Evolutionary conservation across 2,113 vertebrate genomes (phyloP), one percentile per base, ranked within the genome.

Genomic region (Felis chaus): DNA sequence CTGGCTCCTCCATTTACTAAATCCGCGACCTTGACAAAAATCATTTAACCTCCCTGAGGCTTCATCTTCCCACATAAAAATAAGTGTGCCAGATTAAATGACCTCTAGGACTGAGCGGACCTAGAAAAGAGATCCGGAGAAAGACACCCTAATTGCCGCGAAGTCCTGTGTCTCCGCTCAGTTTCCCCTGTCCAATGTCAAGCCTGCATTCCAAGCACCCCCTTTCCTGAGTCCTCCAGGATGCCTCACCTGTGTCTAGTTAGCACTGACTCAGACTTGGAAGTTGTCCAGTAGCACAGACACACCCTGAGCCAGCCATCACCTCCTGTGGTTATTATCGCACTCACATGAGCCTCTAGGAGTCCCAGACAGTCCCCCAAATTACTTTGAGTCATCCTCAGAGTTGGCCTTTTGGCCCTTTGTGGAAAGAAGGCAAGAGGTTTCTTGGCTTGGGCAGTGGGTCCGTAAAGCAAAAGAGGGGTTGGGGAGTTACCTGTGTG

Each of bases 11-110:
- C 63, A 85, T 45, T 97, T 66, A 81, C 89, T 73, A 55, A 41
- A 86, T 91, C 66, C 50, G 0, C 94, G 91, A 89, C 85, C 93
- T 89, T 79, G 57, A 66, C 69, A 41, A 57, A 48, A 86, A 92
- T 92, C 76, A 57, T 66, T 80, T 69, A 36, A 68, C 87, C 55
- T 93, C 74, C 27, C 29, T 25, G 12, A 91, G 61, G 79, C n/a
- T 93, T 91, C 68, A n/a, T 89, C 68, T 95, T 91, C 71, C 63
- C 82, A 74, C 65, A 1, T 82, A 61, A 93, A 90, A 68, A 91
- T 63, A 68, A 96, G 7, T 39, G 8, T 80, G 18, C 89, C 68
- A 21, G 21, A 91, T 29, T 68, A 57, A 86, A n/a, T 91, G 86
- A 82, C 31, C 66, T 93, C 4, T 68, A 4, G 18, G 39, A 27